phyloP scores from a whole-genome alignment of 2,888 invertebrate genomes.

The Dendrolimus houi region DNA sequence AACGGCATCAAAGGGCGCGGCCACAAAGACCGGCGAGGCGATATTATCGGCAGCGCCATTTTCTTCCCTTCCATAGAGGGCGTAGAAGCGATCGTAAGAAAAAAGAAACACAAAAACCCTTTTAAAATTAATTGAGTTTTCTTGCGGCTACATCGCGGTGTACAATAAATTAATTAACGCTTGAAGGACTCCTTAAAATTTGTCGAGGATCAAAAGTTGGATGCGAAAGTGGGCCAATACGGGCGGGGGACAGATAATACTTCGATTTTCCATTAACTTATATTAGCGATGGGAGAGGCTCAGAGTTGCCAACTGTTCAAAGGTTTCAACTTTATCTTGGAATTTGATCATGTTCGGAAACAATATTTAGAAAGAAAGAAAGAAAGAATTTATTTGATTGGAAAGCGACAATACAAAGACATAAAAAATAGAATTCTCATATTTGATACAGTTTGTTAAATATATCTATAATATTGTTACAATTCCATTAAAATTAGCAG shows the following conservation, averaged over 20 bases:
- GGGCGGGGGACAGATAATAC: constrained; percentile 57
- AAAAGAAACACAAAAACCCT: constrained; percentile 75
- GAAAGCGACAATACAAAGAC: too few species aligned
- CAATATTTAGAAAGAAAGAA: too few species aligned
- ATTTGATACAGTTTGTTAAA: too few species aligned
- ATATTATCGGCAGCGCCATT: constrained; percentile 55
- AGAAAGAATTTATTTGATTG: too few species aligned
- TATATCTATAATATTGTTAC: too few species aligned
- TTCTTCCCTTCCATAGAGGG: constrained; percentile 33
- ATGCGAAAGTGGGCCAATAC: constrained; percentile 32
- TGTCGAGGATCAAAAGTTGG: constrained; percentile 72
- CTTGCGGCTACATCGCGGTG: constrained; percentile 70
- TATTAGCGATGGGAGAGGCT: constrained; percentile 66
- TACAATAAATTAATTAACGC: constrained; percentile 76
- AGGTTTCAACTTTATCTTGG: too few species aligned
- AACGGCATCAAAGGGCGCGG: constrained; percentile 46
- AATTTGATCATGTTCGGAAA: too few species aligned
- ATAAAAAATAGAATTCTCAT: too few species aligned
- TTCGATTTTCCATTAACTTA: constrained; percentile 74
- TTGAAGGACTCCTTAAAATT: constrained; percentile 73
- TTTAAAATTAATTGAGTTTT: constrained; percentile 77
- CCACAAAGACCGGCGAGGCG: constrained; percentile 51
- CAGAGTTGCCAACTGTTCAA: constrained; percentile 23
- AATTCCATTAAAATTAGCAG: too few species aligned
- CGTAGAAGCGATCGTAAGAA: constrained; percentile 43